These are phyloP conservation scores for Drosophila sulfurigaster DNA, from an alignment of 1,140 invertebrate species.

Conservation along the genomic window DNA sequence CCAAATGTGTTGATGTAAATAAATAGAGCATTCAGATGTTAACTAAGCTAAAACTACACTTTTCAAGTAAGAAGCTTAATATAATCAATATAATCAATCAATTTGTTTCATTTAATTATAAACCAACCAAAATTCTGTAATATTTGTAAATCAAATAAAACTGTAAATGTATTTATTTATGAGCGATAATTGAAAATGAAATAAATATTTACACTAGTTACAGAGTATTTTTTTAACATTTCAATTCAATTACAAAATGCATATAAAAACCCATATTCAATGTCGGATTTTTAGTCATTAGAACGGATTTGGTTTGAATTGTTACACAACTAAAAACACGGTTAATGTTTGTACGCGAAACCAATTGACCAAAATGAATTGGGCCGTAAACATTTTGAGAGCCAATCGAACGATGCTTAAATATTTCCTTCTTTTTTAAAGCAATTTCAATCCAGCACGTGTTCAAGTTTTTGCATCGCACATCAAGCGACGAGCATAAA, in stretches of 20 bases:
- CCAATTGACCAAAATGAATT: conserved; percentile 64
- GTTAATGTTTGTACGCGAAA: conserved; percentile 6
- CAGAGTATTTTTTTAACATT: conserved; percentile 3
- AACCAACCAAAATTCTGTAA: background rate
- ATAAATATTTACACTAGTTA: conserved; percentile 11
- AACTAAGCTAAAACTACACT: no score
- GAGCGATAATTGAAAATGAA: background rate
- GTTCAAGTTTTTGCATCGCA: conserved; percentile 10
- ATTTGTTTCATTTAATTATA: background rate
- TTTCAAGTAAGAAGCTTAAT: no score
- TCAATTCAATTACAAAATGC: background rate
- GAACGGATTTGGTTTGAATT: conserved; percentile 1
- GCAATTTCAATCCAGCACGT: conserved; percentile 12
- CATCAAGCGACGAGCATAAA: conserved; percentile 22
- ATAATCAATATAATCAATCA: no score
- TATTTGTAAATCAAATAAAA: background rate
- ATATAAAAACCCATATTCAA: background rate
- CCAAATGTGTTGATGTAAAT: background rate
- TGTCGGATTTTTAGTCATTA: background rate
- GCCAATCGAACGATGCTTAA: conserved; percentile 22
- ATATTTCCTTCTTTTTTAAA: conserved; percentile 21
- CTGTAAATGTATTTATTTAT: background rate
- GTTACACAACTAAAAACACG: background rate
- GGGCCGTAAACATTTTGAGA: conserved; percentile 42
- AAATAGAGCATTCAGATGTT: no score